Evolutionary conservation across 2,888 invertebrate genomes (phyloP).

Genomic region (Unio pictorum): DNA sequence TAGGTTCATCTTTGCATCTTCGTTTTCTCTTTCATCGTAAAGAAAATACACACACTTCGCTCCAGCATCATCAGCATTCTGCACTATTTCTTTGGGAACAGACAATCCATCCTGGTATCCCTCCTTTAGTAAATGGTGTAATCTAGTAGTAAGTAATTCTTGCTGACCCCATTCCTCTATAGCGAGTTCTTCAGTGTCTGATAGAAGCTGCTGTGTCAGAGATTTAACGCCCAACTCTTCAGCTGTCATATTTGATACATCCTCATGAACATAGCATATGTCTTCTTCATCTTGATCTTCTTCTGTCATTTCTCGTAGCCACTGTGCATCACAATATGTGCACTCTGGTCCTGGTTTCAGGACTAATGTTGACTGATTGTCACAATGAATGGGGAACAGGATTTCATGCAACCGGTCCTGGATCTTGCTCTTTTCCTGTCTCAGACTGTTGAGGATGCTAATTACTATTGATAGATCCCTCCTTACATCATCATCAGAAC

Average conservation of each 20-base stretch:
- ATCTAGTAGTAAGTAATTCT: conserved; percentile 56
- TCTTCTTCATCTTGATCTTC: conserved; percentile 23
- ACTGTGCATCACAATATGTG: conserved; percentile 20
- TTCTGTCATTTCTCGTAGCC: conserved; percentile 16
- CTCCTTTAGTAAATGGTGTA: conserved; percentile 48
- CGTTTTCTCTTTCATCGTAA: conserved; percentile 61
- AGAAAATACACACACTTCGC: conserved; percentile 48
- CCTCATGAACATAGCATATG: conserved; percentile 45
- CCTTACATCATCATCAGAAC: neutral
- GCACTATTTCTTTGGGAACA: conserved; percentile 62
- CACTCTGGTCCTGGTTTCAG: conserved; percentile 12
- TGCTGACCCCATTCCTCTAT: conserved; percentile 54
- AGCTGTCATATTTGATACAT: conserved; percentile 43
- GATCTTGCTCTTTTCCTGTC: neutral
- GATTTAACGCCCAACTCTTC: conserved; percentile 51
- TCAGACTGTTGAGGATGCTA: conserved; percentile 11
- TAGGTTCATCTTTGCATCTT: conserved; percentile 40
- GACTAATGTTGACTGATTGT: conserved; percentile 1
- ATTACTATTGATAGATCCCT: conserved; percentile 11
- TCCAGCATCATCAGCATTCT: conserved; percentile 66
- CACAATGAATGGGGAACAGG: conserved; percentile 11
- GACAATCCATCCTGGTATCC: conserved; percentile 60
- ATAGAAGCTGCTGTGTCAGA: conserved; percentile 45
- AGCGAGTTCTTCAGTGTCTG: conserved; percentile 28
- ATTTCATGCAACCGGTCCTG: conserved; percentile 1